Conservation (phyloP, 2,113 vertebrate genomes). For the Coregonus clupeaformis region DNA sequence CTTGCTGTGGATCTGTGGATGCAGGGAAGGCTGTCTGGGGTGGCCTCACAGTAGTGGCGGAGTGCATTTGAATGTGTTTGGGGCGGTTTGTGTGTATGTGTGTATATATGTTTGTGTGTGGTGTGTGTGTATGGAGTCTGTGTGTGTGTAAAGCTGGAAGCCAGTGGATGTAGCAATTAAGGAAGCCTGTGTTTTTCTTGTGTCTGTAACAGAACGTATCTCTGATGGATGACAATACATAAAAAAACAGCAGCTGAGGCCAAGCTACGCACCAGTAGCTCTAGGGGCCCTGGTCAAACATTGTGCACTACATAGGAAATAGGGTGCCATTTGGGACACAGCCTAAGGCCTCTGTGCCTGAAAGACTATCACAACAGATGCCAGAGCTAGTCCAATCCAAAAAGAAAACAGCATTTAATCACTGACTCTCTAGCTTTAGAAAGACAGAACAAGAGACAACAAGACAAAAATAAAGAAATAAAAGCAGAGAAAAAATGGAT, state of each 20-base stretch:
- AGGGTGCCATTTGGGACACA: no score
- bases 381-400: conserved; percentile 33
- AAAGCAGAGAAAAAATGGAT: conserved; percentile 11
- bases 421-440: conserved; percentile 52
- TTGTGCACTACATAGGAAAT: conserved; percentile 11
- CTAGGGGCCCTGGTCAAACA: conserved; percentile 19
- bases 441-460: background rate
- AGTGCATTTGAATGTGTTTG: conserved; percentile 9
- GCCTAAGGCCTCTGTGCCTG: no score
- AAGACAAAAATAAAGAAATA: background rate
- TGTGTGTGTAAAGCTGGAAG: conserved; percentile 12
- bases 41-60: no score
- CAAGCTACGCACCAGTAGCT: conserved; percentile 40
- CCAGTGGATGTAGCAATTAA: conserved; percentile 61
- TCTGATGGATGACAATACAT: conserved; percentile 63
- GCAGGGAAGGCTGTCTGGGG: background rate
- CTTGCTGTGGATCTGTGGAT: no score
- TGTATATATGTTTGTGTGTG: background rate
- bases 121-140: no score
- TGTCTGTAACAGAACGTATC: conserved; percentile 47
- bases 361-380: conserved; percentile 44
- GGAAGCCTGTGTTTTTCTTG: conserved; percentile 53
- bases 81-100: conserved; percentile 5
- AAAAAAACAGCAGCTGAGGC: conserved; percentile 56
- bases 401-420: conserved; percentile 52